phyloP scores from a whole-genome alignment of 92 coral and sea anemone species.

The Galaxea fascicularis region DNA sequence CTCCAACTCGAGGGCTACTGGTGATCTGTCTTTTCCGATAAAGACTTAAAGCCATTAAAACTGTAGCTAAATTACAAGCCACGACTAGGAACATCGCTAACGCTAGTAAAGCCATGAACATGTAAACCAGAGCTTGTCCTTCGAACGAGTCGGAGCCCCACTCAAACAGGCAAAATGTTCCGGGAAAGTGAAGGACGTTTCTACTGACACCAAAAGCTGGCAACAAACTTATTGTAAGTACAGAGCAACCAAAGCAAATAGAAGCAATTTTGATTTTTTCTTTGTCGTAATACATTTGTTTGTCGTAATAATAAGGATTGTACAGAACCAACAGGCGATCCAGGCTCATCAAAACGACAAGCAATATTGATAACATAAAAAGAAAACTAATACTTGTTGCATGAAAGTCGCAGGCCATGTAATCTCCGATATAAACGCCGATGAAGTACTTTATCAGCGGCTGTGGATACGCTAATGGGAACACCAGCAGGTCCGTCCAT shows the following conservation, averaged over 20 bases:
- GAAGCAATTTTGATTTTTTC: slow-evolving; percentile 81
- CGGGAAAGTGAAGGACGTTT: slow-evolving; percentile 92
- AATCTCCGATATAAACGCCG: slow-evolving; percentile 80
- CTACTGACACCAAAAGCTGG: slow-evolving; percentile 93
- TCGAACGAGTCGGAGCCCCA: slow-evolving; percentile 82
- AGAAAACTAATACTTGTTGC: slow-evolving; percentile 80
- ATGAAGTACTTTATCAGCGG: slow-evolving; percentile 84
- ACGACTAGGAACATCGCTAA: slow-evolving; percentile 73
- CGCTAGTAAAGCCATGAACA: slow-evolving; percentile 73
- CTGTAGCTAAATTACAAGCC: slow-evolving; percentile 80
- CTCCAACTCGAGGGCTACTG: neutral
- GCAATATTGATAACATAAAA: slow-evolving; percentile 72
- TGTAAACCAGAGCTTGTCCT: slow-evolving; percentile 79
- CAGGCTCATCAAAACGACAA: slow-evolving; percentile 88
- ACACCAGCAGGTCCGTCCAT: slow-evolving; percentile 84
- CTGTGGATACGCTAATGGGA: slow-evolving; percentile 88
- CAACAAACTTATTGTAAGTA: slow-evolving; percentile 76
- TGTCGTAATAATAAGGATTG: slow-evolving; percentile 88
- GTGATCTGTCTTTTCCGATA: neutral
- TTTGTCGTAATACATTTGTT: slow-evolving; percentile 79
- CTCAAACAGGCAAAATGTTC: slow-evolving; percentile 95
- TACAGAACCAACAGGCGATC: slow-evolving; percentile 88
- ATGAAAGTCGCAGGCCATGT: slow-evolving; percentile 90
- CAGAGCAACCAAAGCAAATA: slow-evolving; percentile 71
- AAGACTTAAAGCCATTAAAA: slow-evolving; percentile 68